A percentile compares a stretch with the other conserved stretches of the same genome.
These are phyloP conservation scores for Channa argus DNA, from an alignment of 2,113 vertebrate species.

Conservation along the genomic window DNA sequence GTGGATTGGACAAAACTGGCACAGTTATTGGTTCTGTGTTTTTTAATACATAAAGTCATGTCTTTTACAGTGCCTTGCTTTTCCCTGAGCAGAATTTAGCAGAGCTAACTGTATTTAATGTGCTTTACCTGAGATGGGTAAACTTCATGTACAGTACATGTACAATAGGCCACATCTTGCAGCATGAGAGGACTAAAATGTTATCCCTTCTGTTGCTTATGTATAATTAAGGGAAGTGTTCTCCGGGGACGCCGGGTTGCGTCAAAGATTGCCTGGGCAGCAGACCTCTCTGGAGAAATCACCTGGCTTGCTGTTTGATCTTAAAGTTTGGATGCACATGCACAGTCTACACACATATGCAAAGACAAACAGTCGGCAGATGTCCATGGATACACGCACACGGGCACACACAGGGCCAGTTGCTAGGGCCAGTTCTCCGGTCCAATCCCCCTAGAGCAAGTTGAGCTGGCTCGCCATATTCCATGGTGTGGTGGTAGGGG, in stretches of 20 bases:
- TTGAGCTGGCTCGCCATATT: constrained; percentile 69
- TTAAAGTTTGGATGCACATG: constrained; percentile 64
- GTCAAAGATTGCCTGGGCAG: constrained; percentile 77
- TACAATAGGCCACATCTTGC: constrained; percentile 51
- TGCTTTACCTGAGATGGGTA: constrained; percentile 54
- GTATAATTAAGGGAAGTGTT: constrained; percentile 76
- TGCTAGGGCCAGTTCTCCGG: constrained; percentile 62
- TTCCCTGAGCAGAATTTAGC: constrained; percentile 23
- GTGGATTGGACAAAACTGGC: constrained; percentile 38
- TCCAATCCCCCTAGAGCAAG: constrained; percentile 64
- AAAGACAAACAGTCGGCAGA: constrained; percentile 22
- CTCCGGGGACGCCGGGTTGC: constrained; percentile 71
- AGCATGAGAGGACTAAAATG: constrained; percentile 68
- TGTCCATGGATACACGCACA: background rate
- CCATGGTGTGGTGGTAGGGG: constrained; percentile 62
- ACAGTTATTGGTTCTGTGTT: constrained; percentile 59
- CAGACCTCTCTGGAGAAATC: constrained; percentile 73
- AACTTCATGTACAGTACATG: constrained; percentile 47
- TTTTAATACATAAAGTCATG: constrained; percentile 22
- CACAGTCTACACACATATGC: constrained; percentile 43
- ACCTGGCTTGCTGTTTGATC: constrained; percentile 72
- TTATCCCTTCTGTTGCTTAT: constrained; percentile 75
- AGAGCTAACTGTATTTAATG: constrained; percentile 21
- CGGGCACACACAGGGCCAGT: constrained; percentile 56
- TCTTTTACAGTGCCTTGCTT: constrained; percentile 20